Base-by-base conservation (phyloP, 2,113 vertebrate species). In the Callospermophilus lateralis region DNA sequence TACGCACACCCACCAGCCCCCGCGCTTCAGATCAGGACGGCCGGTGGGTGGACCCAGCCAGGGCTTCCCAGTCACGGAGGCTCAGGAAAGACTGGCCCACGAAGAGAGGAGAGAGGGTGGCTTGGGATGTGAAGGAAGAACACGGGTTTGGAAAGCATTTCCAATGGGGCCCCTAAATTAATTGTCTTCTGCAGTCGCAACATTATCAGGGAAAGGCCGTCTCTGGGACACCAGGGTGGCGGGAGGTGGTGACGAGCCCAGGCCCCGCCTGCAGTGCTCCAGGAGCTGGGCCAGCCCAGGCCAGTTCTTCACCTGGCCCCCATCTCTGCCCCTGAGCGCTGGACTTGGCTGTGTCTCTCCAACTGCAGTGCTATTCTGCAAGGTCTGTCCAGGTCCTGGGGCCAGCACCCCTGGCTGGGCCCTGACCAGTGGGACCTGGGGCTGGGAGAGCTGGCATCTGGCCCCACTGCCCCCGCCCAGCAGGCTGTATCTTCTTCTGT, bases 11-110 rank as follows among this genome's bases (percentile, higher is more conserved):
- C 42, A 2, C 45, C 65, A 28, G 15, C 28, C 48, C 72, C 7
- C 37, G 1, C 17, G 3, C 28, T 20, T 11, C 67, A 51, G 63
- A n/a, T 26, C 37, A 19, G 72, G 63, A 15, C 1, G n/a, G 39
- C 0, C 6, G 4, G 4, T 1, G 8, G 55, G 10, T 1, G 8
- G 51, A 19, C 63, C 72, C 11, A 0, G 6, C n/a, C 15, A 12
- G 87, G 16, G 17, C 11, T 53, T 67, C 6, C 34, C 16, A 16
- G 2, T 22, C 48, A 0, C 0, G 9, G 37, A 6, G 22, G 26
- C 51, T 80, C 58, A 15, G 30, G 6, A 70, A 20, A 73, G 34
- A 16, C 4, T 8, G 8, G 3, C 73, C 16, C 22, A 32, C n/a
- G 19, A 51, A 8, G 73, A 39, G 58, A 24, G 58, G 51, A 16